Percentiles rank a stretch among this genome's conserved stretches.
phyloP scores from a whole-genome alignment of 2,113 vertebrate genomes.

The Onychostoma macrolepis region DNA sequence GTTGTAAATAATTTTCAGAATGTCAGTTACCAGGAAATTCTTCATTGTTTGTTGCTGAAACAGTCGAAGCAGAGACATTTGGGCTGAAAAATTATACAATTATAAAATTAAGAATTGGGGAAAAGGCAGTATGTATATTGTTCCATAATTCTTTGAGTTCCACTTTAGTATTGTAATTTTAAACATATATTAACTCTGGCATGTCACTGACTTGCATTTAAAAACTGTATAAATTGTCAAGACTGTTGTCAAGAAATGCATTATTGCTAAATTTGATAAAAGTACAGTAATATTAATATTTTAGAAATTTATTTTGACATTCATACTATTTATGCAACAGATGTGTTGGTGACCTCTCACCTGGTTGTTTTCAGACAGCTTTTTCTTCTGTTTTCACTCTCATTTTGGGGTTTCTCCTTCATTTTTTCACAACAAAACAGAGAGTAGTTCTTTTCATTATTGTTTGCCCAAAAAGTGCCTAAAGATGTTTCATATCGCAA shows the following conservation, averaged over 20 bases:
- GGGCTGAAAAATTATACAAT: slow-evolving; percentile 24
- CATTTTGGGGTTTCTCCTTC: slow-evolving; percentile 70
- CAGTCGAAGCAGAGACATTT: slow-evolving; percentile 6
- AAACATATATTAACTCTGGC: not conserved
- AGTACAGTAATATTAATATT: not conserved
- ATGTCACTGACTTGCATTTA: not conserved
- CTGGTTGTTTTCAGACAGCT: slow-evolving; percentile 89
- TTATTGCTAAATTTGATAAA: not conserved
- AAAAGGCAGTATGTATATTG: not conserved
- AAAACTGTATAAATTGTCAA: not conserved
- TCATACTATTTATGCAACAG: not conserved
- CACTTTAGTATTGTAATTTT: not conserved
- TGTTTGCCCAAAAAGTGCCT: slow-evolving; percentile 95
- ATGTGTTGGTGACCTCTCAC: slow-evolving; percentile 70
- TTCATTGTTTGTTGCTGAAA: slow-evolving; percentile 35
- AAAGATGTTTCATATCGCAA: slow-evolving; percentile 89
- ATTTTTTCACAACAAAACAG: slow-evolving; percentile 83
- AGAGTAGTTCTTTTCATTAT: slow-evolving; percentile 84
- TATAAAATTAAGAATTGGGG: not conserved
- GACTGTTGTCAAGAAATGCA: not conserved
- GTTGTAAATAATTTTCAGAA: not conserved
- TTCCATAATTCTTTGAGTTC: not conserved
- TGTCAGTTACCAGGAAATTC: slow-evolving; percentile 44
- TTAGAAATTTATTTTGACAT: not conserved
- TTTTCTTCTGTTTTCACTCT: slow-evolving; percentile 81